Percentiles rank a stretch among this genome's conserved stretches.
Evolutionary conservation across 2,113 vertebrate genomes (phyloP).

Genomic region (Cebus imitator): DNA sequence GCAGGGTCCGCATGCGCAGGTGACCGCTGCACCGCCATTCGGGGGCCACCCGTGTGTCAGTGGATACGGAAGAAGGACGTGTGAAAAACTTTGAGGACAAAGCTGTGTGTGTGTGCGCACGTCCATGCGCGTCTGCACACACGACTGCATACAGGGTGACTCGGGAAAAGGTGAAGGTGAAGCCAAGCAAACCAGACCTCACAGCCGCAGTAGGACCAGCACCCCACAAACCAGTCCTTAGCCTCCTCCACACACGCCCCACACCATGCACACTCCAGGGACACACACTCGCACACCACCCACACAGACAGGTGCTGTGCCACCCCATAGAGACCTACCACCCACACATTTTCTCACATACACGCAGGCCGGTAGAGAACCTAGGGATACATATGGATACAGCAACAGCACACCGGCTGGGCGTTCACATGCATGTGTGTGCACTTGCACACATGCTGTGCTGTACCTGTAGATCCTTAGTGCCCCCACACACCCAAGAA

Average conservation of each 20-base stretch:
- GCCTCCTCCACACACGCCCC: conserved; percentile 42
- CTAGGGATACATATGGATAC: background rate
- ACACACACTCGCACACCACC: conserved; percentile 48
- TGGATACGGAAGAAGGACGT: background rate
- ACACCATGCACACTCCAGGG: conserved; percentile 45
- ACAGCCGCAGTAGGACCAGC: background rate
- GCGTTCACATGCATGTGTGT: background rate
- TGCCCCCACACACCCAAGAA: background rate
- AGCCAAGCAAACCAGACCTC: background rate
- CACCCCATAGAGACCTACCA: conserved; percentile 61
- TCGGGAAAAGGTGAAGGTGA: background rate
- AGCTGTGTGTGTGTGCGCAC: background rate
- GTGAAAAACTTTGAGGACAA: background rate
- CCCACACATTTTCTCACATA: conserved; percentile 70
- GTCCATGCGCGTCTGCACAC: background rate
- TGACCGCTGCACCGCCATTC: background rate
- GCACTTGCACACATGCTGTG: background rate
- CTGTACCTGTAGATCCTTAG: background rate
- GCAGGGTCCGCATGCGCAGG: background rate
- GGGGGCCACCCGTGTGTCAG: background rate
- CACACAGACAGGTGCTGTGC: conserved; percentile 71
- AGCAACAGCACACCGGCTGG: background rate
- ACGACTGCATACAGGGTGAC: background rate
- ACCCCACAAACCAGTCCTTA: background rate
- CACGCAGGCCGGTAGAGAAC: background rate